A percentile compares a stretch with the other conserved stretches of the same genome.
phyloP scores from a whole-genome alignment of 2,113 vertebrate species.

The Ibidorhyncha struthersii region DNA sequence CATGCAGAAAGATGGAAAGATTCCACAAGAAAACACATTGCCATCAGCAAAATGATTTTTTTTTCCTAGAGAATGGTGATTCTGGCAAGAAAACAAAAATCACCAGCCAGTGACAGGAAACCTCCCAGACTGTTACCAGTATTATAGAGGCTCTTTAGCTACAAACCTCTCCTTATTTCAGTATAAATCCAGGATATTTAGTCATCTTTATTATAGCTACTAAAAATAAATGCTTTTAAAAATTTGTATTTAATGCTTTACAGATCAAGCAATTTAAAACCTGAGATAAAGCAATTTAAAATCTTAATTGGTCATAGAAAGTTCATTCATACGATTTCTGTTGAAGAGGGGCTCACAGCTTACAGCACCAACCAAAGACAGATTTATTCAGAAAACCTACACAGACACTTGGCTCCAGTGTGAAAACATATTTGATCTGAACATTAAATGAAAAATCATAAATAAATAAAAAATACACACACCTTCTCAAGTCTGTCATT shows the following conservation, averaged over 20 bases:
- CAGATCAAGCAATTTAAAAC: background rate
- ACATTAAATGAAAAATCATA: background rate
- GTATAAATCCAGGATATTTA: background rate
- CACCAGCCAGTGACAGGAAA: background rate
- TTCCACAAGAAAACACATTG: background rate
- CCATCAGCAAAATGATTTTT: background rate
- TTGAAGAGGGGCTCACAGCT: background rate
- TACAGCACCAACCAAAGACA: background rate
- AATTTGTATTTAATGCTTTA: background rate
- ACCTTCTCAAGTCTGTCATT: background rate
- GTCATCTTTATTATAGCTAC: background rate
- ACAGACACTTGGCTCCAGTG: background rate
- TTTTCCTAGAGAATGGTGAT: background rate
- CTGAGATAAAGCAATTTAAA: background rate
- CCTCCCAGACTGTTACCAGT: background rate
- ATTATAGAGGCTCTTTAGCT: background rate
- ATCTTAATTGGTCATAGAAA: background rate
- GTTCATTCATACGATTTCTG: background rate
- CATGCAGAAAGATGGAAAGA: background rate
- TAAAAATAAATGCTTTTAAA: background rate
- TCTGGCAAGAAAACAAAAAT: background rate
- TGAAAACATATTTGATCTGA: background rate
- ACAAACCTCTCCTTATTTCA: background rate
- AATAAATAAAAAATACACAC: background rate
- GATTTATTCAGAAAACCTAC: background rate